Conservation (phyloP, 2,888 invertebrate species). For the Cryptophagus acutangulus region DNA sequence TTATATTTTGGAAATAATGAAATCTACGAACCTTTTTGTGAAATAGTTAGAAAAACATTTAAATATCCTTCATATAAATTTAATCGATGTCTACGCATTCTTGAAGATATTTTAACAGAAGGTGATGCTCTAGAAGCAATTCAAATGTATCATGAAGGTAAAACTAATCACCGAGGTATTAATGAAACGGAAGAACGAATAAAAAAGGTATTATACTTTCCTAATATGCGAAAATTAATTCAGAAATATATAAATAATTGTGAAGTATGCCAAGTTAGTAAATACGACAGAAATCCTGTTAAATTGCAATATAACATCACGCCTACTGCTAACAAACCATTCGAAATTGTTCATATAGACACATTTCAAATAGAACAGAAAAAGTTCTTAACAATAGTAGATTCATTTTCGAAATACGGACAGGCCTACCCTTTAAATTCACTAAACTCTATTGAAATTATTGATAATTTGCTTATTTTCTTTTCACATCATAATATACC, state of each 20-base stretch:
- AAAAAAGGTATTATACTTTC: conserved; percentile 5
- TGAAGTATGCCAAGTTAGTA: neutral
- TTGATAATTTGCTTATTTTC: conserved; percentile 19
- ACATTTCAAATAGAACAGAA: conserved; percentile 10
- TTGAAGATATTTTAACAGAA: neutral
- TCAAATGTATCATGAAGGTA: neutral
- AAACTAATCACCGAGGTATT: conserved; percentile 6
- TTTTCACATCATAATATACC: conserved; percentile 21
- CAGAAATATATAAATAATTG: conserved; percentile 6
- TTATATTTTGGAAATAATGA: conserved; percentile 4
- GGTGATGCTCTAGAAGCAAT: neutral
- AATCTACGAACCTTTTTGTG: conserved; percentile 4
- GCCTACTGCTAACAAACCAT: conserved; percentile 16
- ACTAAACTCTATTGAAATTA: conserved; percentile 15
- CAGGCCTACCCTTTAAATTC: conserved; percentile 18
- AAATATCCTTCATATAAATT: too few species aligned
- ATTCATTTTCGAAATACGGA: conserved; percentile 25
- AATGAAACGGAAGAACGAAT: conserved; percentile 4
- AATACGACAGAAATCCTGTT: conserved; percentile 22
- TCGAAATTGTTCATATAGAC: conserved; percentile 19
- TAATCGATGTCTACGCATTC: too few species aligned
- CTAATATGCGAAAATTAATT: conserved; percentile 1
- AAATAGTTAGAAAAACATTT: neutral
- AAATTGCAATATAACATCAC: conserved; percentile 16
- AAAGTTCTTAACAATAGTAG: conserved; percentile 23